Percentiles rank a stretch among this genome's conserved stretches.
Evolutionary conservation across 1,140 invertebrate genomes (phyloP).

Genomic region (Neodiprion fabricii): DNA sequence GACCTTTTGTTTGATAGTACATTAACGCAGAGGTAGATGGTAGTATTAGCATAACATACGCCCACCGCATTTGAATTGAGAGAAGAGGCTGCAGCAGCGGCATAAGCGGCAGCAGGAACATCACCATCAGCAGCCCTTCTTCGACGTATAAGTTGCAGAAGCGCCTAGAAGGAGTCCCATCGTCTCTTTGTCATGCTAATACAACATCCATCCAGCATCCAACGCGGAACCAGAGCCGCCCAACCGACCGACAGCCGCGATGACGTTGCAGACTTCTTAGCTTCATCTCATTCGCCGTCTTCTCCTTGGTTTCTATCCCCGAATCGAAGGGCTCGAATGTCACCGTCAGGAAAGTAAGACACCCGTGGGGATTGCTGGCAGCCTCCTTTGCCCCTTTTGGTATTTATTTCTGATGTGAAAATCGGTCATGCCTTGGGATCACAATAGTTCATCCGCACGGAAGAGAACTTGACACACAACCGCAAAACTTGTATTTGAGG

Average conservation of each 20-base stretch:
- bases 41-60: constrained; percentile 62
- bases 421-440: no score
- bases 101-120: constrained; percentile 35
- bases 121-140: constrained; percentile 28
- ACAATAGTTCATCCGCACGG: no score
- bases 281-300: background rate
- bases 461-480: no score
- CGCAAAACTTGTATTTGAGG: no score
- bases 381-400: background rate
- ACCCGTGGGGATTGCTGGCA: background rate
- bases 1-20: constrained; percentile 49
- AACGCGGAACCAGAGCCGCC: constrained; percentile 14
- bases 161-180: constrained; percentile 54
- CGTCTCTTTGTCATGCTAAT: constrained; percentile 61
- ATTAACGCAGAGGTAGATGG: constrained; percentile 51
- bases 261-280: constrained; percentile 41
- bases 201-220: constrained; percentile 50
- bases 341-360: background rate
- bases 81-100: constrained; percentile 22
- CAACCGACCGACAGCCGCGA: constrained; percentile 19
- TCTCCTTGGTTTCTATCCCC: background rate
- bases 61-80: constrained; percentile 63
- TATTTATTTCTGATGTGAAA: no score
- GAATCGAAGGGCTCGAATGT: background rate
- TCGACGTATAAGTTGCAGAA: constrained; percentile 42